Conservation (phyloP, 2,888 invertebrate species). For the Caenorhabditis macrosperma region DNA sequence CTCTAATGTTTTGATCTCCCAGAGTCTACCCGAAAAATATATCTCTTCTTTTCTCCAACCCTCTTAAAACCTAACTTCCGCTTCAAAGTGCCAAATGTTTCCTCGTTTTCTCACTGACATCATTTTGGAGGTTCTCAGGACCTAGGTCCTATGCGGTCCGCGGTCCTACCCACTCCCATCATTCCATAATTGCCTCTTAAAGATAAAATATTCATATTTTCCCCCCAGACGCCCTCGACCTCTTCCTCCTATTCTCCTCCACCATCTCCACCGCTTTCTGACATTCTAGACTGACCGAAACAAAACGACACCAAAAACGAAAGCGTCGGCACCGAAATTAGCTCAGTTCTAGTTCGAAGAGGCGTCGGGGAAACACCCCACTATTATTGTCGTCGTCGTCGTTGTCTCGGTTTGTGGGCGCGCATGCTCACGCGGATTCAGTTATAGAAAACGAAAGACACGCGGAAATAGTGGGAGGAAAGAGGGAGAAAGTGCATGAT, state of each 20-base stretch:
- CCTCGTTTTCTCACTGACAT: background rate
- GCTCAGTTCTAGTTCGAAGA: conserved; percentile 5
- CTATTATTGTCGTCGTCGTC: conserved; percentile 24
- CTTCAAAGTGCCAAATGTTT: no score
- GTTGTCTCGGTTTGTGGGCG: conserved; percentile 6
- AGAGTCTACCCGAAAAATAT: no score
- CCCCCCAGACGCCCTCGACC: background rate
- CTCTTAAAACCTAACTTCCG: no score
- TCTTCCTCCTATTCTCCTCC: background rate
- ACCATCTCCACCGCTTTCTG: background rate
- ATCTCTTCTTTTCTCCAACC: no score
- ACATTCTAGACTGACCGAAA: background rate
- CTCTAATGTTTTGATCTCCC: no score
- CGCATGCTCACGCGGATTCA: conserved; percentile 34
- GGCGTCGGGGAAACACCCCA: conserved; percentile 19
- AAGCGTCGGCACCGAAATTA: background rate
- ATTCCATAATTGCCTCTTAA: conserved; percentile 31
- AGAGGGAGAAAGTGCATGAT: conserved; percentile 50
- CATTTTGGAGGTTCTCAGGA: background rate
- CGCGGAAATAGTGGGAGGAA: background rate
- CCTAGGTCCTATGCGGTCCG: background rate
- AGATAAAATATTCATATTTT: conserved; percentile 53
- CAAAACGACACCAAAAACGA: background rate
- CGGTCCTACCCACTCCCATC: background rate
- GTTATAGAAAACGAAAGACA: conserved; percentile 38